Base-by-base conservation (phyloP, 2,113 vertebrate genomes). In the Larimichthys crocea region DNA sequence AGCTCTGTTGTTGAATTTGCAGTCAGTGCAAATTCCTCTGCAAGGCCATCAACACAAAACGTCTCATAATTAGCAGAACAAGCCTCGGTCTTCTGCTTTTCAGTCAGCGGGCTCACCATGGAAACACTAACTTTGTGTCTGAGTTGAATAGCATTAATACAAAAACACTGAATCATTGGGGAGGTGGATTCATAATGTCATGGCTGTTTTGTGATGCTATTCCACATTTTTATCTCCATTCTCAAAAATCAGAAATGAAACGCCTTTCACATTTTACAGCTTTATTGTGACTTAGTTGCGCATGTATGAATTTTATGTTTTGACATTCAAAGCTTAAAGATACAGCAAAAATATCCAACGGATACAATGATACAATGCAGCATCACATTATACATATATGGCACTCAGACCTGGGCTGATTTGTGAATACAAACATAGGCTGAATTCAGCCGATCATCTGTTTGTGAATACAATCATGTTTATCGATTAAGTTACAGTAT, bases 101-200 rank as follows among this genome's bases (percentile, higher is more conserved):
- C 72, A 70, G 57, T 46, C 55, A 69, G 24, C 10, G 61, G 6
- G 10, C 76, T 88, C 88, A 90, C 93, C 91, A 92, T 93, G 90
- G 89, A 84, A 94, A 94, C 89, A n/a, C 19, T 15, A 69, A 50
- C 26, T 62, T 79, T 60, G 29, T 26, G 49, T 69, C 42, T 35
- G 46, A 71, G 49, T 69, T 65, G 6, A 71, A 63, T 55, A 26
- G 17, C 75, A n/a, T 48, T 31, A 61, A 60, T 65, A 63, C 16
- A 79, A 70, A 62, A n/a, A 17, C 5, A 26, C 22, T 2, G 5
- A 55, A 46, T 60, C 20, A 53, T 1, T 31, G 15, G 2, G 7
- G 22, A 35, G 22, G 11, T 53, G 42, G 72, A 48, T 26, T 46
- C 35, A 35, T 53, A 62, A 60, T 53, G 40, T 29, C 11, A 81